Conservation (phyloP, 1,140 invertebrate genomes). For the Nasonia longicornis region DNA sequence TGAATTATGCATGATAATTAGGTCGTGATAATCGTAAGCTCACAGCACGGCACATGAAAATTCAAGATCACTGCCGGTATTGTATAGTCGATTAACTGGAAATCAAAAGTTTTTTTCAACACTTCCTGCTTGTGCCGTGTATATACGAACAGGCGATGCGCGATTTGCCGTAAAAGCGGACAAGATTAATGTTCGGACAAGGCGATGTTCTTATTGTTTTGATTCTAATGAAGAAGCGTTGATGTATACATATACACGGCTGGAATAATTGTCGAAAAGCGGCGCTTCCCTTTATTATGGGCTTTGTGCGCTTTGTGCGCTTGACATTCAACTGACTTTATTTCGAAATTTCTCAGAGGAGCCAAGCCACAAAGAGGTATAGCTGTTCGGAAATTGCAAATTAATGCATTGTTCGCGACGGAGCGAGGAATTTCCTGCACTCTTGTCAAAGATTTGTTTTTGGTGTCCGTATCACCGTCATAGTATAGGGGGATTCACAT, state of each 20-base stretch:
- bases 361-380: background rate
- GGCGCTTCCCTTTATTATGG: background rate
- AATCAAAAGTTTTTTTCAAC: constrained; percentile 3
- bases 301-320: background rate
- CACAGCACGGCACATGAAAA: background rate
- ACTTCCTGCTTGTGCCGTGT: constrained; percentile 2
- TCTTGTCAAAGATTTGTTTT: constrained; percentile 3
- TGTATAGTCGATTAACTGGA: constrained; percentile 22
- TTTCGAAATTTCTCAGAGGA: constrained; percentile 24
- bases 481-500: no score
- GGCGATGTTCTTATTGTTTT: background rate
- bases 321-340: constrained; percentile 25
- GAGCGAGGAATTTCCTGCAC: background rate
- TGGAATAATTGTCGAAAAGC: background rate
- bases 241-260: background rate
- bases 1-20: constrained; percentile 43
- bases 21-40: background rate
- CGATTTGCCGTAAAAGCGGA: no score
- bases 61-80: constrained; percentile 17
- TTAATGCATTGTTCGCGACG: constrained; percentile 6
- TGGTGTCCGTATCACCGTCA: background rate
- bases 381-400: background rate
- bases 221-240: background rate
- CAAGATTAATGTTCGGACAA: no score
- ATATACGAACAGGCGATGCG: no score